Evolutionary conservation across 2,888 invertebrate genomes (phyloP).

Genomic region (Diogma glabrata): DNA sequence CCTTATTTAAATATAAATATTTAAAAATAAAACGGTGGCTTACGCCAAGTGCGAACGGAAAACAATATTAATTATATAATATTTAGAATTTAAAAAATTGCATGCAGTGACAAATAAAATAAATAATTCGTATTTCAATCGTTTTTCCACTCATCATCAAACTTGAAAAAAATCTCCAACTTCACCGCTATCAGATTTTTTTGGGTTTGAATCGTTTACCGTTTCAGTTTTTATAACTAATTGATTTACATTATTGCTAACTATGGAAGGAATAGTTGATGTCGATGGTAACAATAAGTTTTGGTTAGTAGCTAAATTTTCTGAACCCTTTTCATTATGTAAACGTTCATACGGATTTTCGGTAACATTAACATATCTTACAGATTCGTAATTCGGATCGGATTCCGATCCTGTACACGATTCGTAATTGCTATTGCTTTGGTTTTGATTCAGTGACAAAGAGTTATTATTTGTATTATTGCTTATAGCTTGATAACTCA

Average conservation of each 20-base stretch:
- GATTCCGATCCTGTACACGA: constrained; percentile 68
- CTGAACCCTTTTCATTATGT: constrained; percentile 31
- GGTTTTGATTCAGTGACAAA: constrained; percentile 19
- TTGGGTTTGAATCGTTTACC: constrained; percentile 18
- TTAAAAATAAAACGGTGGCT: too few species aligned
- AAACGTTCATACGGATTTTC: constrained; percentile 60
- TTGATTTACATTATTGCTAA: constrained; percentile 4
- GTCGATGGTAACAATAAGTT: too few species aligned
- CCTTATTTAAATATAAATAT: too few species aligned
- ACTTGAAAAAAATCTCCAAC: constrained; percentile 39
- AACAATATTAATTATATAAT: too few species aligned
- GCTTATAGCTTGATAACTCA: not conserved
- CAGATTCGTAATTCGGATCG: constrained; percentile 75
- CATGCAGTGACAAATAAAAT: too few species aligned
- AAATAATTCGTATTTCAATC: too few species aligned
- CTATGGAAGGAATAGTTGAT: not conserved
- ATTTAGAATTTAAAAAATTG: too few species aligned
- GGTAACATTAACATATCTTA: constrained; percentile 54
- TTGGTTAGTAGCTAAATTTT: constrained; percentile 16
- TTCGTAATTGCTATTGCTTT: constrained; percentile 55
- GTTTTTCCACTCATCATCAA: constrained; percentile 19
- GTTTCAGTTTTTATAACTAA: constrained; percentile 17
- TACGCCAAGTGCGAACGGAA: too few species aligned
- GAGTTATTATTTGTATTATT: constrained; percentile 39
- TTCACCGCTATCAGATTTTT: constrained; percentile 17